These are phyloP conservation scores for Papilio polyxenes DNA, from an alignment of 1,140 invertebrate genomes.

Conservation along the genomic window DNA sequence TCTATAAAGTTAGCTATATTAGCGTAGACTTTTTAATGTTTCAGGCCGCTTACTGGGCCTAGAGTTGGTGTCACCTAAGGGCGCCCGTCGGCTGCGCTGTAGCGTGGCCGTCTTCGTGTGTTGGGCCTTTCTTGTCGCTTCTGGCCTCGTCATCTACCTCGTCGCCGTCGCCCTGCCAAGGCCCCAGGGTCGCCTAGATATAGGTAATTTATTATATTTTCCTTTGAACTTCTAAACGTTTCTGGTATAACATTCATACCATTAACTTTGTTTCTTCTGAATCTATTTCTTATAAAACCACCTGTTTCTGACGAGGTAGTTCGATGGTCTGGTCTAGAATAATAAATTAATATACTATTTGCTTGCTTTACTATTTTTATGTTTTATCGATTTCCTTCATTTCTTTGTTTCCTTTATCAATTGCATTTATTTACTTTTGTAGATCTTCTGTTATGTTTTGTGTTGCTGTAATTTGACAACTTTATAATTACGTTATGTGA, in stretches of 20 bases:
- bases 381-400: not conserved
- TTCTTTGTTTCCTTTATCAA: not conserved
- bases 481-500: not conserved
- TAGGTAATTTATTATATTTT: constrained; percentile 57
- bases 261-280: not conserved
- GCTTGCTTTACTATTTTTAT: not conserved
- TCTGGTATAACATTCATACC: not conserved
- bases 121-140: constrained; percentile 66
- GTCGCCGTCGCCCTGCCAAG: constrained; percentile 54
- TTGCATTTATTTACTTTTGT: not conserved
- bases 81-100: constrained; percentile 60
- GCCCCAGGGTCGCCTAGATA: constrained; percentile 55
- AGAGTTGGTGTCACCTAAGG: constrained; percentile 62
- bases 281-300: not conserved
- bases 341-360: not conserved
- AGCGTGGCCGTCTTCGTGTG: constrained; percentile 72
- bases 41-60: constrained; percentile 72
- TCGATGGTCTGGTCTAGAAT: not conserved
- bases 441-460: not conserved
- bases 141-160: constrained; percentile 59
- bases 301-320: not conserved
- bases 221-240: constrained; percentile 17
- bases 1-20: not conserved
- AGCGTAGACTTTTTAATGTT: constrained; percentile 51
- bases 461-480: not conserved